A percentile compares a stretch with the other conserved stretches of the same genome.
Evolutionary conservation across 2,888 invertebrate genomes (phyloP).

Genomic region (Apamea sordens): DNA sequence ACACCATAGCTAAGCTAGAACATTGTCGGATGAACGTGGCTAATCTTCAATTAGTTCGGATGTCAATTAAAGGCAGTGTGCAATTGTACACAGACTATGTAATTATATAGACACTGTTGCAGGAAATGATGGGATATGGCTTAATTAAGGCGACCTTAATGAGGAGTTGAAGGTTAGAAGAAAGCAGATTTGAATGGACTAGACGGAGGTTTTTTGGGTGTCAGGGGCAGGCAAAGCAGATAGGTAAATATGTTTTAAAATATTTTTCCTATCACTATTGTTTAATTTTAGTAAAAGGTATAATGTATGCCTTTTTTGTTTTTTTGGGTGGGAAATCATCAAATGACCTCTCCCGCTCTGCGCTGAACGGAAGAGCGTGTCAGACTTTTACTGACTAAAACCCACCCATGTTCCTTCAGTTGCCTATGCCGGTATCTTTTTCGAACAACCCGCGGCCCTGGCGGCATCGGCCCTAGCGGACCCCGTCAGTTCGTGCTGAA

Average conservation of each 20-base stretch:
- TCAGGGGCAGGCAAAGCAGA: neutral
- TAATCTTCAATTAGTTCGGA: constrained; percentile 60
- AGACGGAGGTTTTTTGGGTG: neutral
- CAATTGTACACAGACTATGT: constrained; percentile 13
- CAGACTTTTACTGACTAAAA: no score
- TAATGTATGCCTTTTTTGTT: no score
- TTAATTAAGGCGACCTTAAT: constrained; percentile 4
- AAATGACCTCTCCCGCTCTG: no score
- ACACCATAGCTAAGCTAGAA: constrained; percentile 19
- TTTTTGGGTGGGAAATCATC: no score
- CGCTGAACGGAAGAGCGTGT: no score
- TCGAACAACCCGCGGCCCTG: no score
- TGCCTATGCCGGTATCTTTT: no score
- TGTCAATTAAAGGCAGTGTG: constrained; percentile 38
- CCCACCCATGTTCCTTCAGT: no score
- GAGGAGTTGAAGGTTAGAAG: neutral
- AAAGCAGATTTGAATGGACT: constrained; percentile 7
- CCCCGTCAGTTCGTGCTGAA: no score
- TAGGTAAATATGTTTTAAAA: neutral
- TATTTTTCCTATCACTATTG: no score
- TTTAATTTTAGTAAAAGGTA: no score
- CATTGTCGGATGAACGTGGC: constrained; percentile 25
- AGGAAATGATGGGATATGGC: constrained; percentile 12
- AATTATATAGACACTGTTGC: constrained; percentile 6
- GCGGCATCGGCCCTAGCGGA: no score